Percentiles rank a stretch among this genome's conserved stretches.
These are phyloP conservation scores for Trematocara zebra DNA, from an alignment of 2,113 vertebrate genomes.

Conservation along the genomic window DNA sequence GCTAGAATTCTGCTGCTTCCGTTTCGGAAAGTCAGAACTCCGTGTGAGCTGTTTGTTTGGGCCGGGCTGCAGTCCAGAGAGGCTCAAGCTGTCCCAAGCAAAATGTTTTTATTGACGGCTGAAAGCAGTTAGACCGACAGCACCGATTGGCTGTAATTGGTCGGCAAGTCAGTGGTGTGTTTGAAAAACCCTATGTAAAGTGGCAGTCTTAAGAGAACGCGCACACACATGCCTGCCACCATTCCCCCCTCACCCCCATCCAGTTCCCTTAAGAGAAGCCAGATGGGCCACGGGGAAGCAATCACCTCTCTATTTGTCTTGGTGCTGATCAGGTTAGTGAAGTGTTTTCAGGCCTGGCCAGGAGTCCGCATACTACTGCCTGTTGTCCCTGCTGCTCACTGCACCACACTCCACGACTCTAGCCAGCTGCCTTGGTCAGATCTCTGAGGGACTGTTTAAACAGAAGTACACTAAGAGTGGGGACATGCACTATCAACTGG, in stretches of 20 bases:
- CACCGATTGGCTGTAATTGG: conserved; percentile 69
- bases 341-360: conserved; percentile 65
- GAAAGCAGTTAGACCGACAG: conserved; percentile 64
- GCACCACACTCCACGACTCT: background rate
- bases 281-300: conserved; percentile 73
- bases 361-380: conserved; percentile 52
- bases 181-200: conserved; percentile 68
- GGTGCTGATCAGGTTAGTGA: conserved; percentile 72
- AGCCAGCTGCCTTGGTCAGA: conserved; percentile 32
- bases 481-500: background rate
- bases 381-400: conserved; percentile 35
- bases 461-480: background rate
- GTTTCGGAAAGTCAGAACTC: conserved; percentile 40
- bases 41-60: conserved; percentile 31
- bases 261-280: conserved; percentile 67
- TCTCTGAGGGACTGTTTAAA: background rate
- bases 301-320: conserved; percentile 76
- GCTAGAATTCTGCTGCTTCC: conserved; percentile 43
- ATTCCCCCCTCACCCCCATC: background rate
- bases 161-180: conserved; percentile 57
- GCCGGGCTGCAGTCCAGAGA: conserved; percentile 25
- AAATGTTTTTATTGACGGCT: conserved; percentile 74
- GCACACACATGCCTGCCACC: conserved; percentile 24
- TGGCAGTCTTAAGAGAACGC: conserved; percentile 57
- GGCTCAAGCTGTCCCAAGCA: conserved; percentile 43